These are phyloP conservation scores for Heliconius sara DNA, from an alignment of 2,888 invertebrate species.

Conservation along the genomic window DNA sequence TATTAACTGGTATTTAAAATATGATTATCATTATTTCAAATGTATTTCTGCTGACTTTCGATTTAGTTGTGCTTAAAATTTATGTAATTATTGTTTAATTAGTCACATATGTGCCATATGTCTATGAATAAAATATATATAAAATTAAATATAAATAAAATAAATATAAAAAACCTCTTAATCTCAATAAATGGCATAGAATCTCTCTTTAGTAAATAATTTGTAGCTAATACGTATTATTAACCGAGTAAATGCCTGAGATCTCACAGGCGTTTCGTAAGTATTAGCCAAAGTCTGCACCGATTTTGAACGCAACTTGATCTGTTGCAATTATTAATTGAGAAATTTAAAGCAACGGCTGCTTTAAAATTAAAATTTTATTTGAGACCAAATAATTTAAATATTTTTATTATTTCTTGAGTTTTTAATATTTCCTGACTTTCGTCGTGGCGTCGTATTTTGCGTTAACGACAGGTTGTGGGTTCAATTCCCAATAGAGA, in stretches of 20 bases:
- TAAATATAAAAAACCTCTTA: background rate
- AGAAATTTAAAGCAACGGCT: constrained; percentile 23
- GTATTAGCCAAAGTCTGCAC: constrained; percentile 20
- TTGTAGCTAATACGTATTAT: background rate
- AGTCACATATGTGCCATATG: no score
- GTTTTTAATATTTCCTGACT: no score
- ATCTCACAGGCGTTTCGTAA: constrained; percentile 22
- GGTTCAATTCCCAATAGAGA: no score
- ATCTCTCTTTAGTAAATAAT: background rate
- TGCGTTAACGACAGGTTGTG: no score
- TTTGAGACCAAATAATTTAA: constrained; percentile 1
- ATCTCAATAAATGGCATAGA: background rate
- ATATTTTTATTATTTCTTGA: background rate
- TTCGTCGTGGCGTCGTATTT: no score
- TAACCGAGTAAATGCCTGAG: constrained; percentile 7
- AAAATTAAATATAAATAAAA: background rate
- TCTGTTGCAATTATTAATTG: constrained; percentile 26
- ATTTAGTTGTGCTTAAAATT: constrained; percentile 15
- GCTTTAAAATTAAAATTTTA: constrained; percentile 19
- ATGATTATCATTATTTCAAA: constrained; percentile 17
- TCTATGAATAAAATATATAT: background rate
- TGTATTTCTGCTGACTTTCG: constrained; percentile 32
- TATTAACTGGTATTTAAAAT: background rate
- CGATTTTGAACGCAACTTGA: constrained; percentile 20
- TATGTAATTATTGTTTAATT: background rate